phyloP scores from a whole-genome alignment of 2,113 vertebrate species.

The Gavia stellata region DNA sequence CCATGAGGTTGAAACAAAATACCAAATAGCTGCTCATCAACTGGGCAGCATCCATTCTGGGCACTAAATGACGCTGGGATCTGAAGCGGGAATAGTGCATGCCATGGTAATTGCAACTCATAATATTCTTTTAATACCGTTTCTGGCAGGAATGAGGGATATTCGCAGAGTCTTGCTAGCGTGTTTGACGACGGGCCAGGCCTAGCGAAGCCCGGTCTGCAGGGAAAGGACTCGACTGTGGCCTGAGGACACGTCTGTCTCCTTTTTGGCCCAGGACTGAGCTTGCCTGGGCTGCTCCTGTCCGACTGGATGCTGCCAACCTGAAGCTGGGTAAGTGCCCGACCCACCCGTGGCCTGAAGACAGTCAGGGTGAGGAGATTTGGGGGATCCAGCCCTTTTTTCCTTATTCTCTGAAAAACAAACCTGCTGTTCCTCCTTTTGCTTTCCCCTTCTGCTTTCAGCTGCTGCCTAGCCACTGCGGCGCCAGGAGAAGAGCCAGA shows the following conservation, averaged over 20 bases:
- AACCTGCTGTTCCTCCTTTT: background rate
- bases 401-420: background rate
- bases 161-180: background rate
- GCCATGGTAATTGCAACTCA: background rate
- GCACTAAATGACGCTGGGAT: background rate
- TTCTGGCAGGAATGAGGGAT: background rate
- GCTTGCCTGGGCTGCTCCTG: background rate
- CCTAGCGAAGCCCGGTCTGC: background rate
- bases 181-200: background rate
- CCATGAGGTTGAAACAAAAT: background rate
- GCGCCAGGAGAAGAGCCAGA: background rate
- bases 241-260: background rate
- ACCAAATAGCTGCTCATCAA: background rate
- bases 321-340: background rate
- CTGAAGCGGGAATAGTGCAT: background rate
- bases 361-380: background rate
- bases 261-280: background rate
- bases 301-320: background rate
- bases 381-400: background rate
- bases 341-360: background rate
- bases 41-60: background rate
- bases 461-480: background rate
- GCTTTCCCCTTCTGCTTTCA: background rate
- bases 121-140: background rate
- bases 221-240: background rate